phyloP scores from a whole-genome alignment of 2,113 vertebrate species.

The Brevimyrus niger region DNA sequence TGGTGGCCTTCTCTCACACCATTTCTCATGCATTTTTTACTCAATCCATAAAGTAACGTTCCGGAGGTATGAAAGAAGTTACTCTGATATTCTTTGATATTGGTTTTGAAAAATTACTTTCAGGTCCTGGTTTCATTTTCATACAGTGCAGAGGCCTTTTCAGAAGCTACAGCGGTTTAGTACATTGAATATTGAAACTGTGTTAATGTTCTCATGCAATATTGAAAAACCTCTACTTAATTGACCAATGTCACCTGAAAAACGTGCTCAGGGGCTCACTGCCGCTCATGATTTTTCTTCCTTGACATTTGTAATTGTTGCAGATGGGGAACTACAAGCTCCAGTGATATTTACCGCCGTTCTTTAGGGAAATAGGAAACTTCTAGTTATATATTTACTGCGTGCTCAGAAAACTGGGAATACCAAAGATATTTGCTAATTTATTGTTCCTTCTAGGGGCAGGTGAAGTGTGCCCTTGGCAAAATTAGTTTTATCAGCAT shows the following conservation, averaged over 20 bases:
- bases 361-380: slow-evolving; percentile 38
- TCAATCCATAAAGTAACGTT: not conserved
- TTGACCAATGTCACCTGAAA: slow-evolving; percentile 47
- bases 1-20: not conserved
- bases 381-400: slow-evolving; percentile 38
- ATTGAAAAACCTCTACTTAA: slow-evolving; percentile 37
- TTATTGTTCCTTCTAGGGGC: slow-evolving; percentile 53
- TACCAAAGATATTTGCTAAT: slow-evolving; percentile 53
- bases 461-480: slow-evolving; percentile 57
- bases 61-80: not conserved
- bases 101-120: not conserved
- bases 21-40: not conserved
- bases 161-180: slow-evolving; percentile 36
- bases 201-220: slow-evolving; percentile 48
- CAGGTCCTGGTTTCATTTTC: not conserved
- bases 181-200: slow-evolving; percentile 10
- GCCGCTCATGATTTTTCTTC: slow-evolving; percentile 42
- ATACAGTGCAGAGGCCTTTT: slow-evolving; percentile 30
- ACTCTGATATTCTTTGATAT: not conserved
- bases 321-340: slow-evolving; percentile 33
- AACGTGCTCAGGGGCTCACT: slow-evolving; percentile 37
- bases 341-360: slow-evolving; percentile 44
- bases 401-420: slow-evolving; percentile 37
- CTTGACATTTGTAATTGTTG: slow-evolving; percentile 52
- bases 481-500: slow-evolving; percentile 62